Evolutionary conservation across 2,113 vertebrate species (phyloP).

Genomic region (Phrynosoma platyrhinos): DNA sequence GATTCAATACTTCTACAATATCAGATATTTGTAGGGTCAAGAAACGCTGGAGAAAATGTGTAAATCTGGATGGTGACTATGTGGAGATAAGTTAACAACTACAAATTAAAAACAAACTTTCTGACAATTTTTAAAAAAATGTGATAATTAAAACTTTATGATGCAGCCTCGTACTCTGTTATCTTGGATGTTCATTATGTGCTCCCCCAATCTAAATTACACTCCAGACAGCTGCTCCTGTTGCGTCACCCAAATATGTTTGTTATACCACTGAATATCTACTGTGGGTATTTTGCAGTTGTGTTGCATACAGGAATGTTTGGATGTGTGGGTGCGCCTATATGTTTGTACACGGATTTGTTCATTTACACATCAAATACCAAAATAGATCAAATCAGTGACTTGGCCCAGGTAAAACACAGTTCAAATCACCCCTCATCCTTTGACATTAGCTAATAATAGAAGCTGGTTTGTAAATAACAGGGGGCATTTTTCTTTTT

Average conservation of each 20-base stretch:
- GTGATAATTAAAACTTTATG: too few relatives aligned
- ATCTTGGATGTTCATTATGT: neutral
- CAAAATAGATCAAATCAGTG: neutral
- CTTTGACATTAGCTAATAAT: neutral
- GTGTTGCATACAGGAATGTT: neutral
- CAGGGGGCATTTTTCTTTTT: neutral
- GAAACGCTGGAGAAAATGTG: too few relatives aligned
- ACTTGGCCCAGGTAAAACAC: neutral
- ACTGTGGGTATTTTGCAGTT: neutral
- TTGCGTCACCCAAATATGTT: neutral
- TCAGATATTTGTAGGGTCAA: too few relatives aligned
- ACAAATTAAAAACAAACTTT: too few relatives aligned
- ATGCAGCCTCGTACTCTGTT: neutral
- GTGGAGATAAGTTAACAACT: too few relatives aligned
- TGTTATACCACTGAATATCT: neutral
- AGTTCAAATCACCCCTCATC: neutral
- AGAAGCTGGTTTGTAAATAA: neutral
- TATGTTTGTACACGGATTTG: conserved; percentile 21
- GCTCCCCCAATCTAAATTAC: neutral
- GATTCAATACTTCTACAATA: too few relatives aligned
- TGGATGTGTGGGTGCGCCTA: neutral
- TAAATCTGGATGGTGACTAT: too few relatives aligned
- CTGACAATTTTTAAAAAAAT: too few relatives aligned
- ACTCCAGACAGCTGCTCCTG: neutral
- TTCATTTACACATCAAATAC: conserved; percentile 18